phyloP scores from a whole-genome alignment of 2,797 vertebrate genomes.

The Pseudomugil tenellus region DNA sequence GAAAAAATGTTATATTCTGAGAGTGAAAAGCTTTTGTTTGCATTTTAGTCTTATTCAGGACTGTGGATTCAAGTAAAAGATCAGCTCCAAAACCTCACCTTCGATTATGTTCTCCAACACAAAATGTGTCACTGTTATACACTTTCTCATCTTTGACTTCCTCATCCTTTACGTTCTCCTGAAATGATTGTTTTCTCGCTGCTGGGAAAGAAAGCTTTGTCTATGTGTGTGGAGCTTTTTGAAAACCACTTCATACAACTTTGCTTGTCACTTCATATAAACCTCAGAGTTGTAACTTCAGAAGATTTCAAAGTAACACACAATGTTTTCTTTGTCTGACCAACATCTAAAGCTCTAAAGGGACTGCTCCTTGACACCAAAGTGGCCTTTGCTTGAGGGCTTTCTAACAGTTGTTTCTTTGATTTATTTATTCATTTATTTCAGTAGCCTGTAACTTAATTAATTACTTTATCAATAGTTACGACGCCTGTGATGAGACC shows the following conservation, averaged over 20 bases:
- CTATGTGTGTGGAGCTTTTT: slow-evolving; percentile 7
- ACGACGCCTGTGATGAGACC: too few species aligned
- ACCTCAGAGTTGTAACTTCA: slow-evolving; percentile 1
- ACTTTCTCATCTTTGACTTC: not conserved
- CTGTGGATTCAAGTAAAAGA: not conserved
- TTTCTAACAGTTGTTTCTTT: too few species aligned
- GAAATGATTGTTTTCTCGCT: not conserved
- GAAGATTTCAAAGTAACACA: slow-evolving; percentile 4
- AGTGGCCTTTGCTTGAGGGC: too few species aligned
- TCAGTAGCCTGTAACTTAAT: too few species aligned
- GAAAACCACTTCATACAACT: not conserved
- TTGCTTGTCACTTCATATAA: slow-evolving; percentile 12
- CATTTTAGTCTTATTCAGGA: not conserved
- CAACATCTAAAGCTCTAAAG: not conserved
- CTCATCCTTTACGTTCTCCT: not conserved
- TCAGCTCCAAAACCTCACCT: not conserved
- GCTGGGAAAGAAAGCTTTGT: slow-evolving; percentile 8
- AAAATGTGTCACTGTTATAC: not conserved
- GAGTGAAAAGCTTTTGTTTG: not conserved
- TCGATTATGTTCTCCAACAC: not conserved
- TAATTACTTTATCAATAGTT: too few species aligned
- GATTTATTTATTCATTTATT: too few species aligned
- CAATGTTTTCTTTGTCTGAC: not conserved
- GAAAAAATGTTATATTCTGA: not conserved
- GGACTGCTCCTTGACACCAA: not conserved